Conservation (phyloP, 1,140 invertebrate genomes). For the Philotrypesis tridentata region DNA sequence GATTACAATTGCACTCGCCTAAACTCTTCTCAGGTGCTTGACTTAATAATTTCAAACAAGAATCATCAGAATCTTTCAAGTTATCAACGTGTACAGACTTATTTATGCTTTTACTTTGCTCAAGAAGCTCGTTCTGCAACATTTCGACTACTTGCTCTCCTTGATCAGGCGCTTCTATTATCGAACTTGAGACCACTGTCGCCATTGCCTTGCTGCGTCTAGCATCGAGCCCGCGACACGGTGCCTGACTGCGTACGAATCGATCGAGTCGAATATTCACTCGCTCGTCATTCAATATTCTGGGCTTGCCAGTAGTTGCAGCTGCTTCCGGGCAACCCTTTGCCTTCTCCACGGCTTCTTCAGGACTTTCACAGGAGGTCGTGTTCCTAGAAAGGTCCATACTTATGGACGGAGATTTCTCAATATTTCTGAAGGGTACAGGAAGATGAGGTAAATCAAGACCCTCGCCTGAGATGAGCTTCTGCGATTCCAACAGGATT, state of each 20-base stretch:
- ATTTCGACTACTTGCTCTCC: slow-evolving; percentile 60
- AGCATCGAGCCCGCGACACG: background rate
- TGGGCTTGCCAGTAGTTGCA: slow-evolving; percentile 53
- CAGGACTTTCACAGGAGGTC: slow-evolving; percentile 11
- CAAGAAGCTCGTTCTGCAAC: slow-evolving; percentile 66
- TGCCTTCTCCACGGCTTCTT: slow-evolving; percentile 44
- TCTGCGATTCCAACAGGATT: slow-evolving; percentile 63
- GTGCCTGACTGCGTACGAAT: slow-evolving; percentile 35
- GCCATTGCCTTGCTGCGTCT: background rate
- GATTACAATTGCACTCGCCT: background rate
- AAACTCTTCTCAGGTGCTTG: background rate
- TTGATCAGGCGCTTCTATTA: background rate
- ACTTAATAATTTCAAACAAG: slow-evolving; percentile 48
- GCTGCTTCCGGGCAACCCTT: background rate
- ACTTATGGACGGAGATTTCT: slow-evolving; percentile 26
- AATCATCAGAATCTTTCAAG: slow-evolving; percentile 43
- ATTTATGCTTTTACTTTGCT: slow-evolving; percentile 64
- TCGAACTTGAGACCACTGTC: background rate
- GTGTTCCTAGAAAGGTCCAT: slow-evolving; percentile 27
- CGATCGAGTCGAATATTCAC: slow-evolving; percentile 59
- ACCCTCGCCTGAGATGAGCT: slow-evolving; percentile 55
- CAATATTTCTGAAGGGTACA: background rate
- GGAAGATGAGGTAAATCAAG: background rate
- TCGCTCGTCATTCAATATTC: slow-evolving; percentile 59
- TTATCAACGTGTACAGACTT: slow-evolving; percentile 41